phyloP scores from a whole-genome alignment of 2,113 vertebrate genomes.

The Argyrosomus japonicus region DNA sequence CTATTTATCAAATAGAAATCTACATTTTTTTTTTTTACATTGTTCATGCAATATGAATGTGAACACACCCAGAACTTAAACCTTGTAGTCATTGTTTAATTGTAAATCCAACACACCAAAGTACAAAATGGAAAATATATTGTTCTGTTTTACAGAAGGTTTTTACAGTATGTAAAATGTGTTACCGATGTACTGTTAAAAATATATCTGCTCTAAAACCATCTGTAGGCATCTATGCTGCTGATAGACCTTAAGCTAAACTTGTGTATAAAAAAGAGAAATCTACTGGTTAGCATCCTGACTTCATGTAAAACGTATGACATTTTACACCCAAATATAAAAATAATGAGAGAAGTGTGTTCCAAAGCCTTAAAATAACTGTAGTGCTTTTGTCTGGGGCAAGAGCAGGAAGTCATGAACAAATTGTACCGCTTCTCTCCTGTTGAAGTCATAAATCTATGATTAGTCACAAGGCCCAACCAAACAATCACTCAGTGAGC shows the following conservation, averaged over 20 bases:
- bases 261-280: neutral
- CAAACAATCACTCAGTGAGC: conserved; percentile 69
- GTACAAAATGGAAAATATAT: neutral
- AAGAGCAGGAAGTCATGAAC: conserved; percentile 20
- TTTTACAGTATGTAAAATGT: neutral
- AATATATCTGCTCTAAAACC: conserved; percentile 21
- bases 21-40: neutral
- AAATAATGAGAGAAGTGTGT: conserved; percentile 11
- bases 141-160: neutral
- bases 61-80: neutral
- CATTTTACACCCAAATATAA: conserved; percentile 31
- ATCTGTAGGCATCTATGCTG: neutral
- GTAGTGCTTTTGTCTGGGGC: conserved; percentile 15
- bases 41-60: neutral
- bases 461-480: conserved; percentile 66
- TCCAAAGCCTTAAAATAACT: conserved; percentile 42
- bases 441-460: conserved; percentile 69
- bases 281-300: neutral
- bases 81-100: neutral
- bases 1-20: neutral
- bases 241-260: conserved; percentile 23
- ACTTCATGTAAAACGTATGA: conserved; percentile 8
- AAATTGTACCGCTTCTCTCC: conserved; percentile 32
- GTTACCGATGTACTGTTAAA: conserved; percentile 11
- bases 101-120: neutral